Evolutionary conservation across 2,113 vertebrate species (phyloP), one percentile per base, ranked within the genome.

Genomic region (Poeciliopsis retropinna): DNA sequence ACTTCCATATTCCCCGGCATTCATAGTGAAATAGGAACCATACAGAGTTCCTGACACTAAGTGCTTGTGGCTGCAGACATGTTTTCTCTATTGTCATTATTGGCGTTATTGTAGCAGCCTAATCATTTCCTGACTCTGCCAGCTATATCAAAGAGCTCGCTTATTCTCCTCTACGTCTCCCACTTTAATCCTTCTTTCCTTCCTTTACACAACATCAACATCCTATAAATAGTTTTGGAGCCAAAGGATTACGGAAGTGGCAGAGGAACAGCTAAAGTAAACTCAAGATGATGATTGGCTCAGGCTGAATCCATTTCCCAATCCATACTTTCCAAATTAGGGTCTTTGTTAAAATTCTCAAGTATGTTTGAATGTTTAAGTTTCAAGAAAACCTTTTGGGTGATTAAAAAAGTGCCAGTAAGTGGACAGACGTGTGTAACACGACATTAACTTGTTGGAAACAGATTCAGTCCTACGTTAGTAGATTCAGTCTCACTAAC

Each of bases 71-170:
- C 86, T 90, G 71, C 81, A 80, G 73, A 89, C 88, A 91, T 85
- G 79, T 85, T 90, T 88, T 89, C 79, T 69, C 80, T 76, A 86
- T 90, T 90, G 85, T 87, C 83, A 89, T 93, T 90, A 92, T 89
- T 85, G 83, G 62, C 70, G 73, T 86, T 92, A 92, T 86, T 91
- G 85, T 91, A 87, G 73, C 67, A 64, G 83, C 68, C 80, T 92
- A 94, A 95, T 92, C 84, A 80, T 85, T 90, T 92, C 92, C 92
- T 89, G 88, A 88, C 70, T 80, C 60, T 75, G 73, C 63, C 80
- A 80, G 64, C 11, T 25, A 65, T 82, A 87, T 89, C 85, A 89
- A 82, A 89, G 70, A 76, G 66, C 67, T 72, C 60, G 65, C 39
- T 79, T 64, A 17, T 62, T 34, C 72, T 78, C 71, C 71, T 81